Evolutionary conservation across 2,113 vertebrate species (phyloP).

Genomic region (Galeopterus variegatus): DNA sequence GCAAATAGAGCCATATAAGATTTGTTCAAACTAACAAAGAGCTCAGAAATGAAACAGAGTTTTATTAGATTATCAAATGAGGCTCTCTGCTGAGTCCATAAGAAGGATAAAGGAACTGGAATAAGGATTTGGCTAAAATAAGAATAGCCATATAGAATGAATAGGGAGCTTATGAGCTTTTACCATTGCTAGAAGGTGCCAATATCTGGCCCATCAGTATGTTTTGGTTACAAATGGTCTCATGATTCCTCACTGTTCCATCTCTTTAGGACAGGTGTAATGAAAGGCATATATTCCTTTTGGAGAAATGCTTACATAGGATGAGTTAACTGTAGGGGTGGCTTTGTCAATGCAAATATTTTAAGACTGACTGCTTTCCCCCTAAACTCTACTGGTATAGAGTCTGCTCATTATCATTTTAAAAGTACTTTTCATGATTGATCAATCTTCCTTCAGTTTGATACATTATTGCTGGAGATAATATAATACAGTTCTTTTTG

Average conservation of each 20-base stretch:
- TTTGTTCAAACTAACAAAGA: constrained; percentile 33
- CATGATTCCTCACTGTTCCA: not conserved
- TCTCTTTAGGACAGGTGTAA: not conserved
- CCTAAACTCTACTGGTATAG: not conserved
- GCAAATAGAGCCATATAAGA: not conserved
- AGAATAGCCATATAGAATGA: not conserved
- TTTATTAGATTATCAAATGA: constrained; percentile 36
- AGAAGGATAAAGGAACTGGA: not conserved
- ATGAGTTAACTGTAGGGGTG: not conserved
- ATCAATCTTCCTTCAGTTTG: not conserved
- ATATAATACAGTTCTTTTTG: not conserved
- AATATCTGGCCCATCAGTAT: not conserved
- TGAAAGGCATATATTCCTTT: not conserved
- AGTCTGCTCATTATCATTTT: not conserved
- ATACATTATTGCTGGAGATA: not conserved
- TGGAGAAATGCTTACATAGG: not conserved
- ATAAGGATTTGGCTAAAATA: not conserved
- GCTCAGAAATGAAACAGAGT: not conserved
- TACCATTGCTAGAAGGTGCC: not conserved
- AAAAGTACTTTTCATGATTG: not conserved
- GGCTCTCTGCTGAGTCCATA: not conserved
- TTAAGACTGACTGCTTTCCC: not conserved
- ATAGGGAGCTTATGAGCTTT: not conserved
- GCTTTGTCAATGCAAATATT: not conserved
- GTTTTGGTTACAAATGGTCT: not conserved